Evolutionary conservation across 2,113 vertebrate species (phyloP).

Genomic region (Marcusenius ussheri): DNA sequence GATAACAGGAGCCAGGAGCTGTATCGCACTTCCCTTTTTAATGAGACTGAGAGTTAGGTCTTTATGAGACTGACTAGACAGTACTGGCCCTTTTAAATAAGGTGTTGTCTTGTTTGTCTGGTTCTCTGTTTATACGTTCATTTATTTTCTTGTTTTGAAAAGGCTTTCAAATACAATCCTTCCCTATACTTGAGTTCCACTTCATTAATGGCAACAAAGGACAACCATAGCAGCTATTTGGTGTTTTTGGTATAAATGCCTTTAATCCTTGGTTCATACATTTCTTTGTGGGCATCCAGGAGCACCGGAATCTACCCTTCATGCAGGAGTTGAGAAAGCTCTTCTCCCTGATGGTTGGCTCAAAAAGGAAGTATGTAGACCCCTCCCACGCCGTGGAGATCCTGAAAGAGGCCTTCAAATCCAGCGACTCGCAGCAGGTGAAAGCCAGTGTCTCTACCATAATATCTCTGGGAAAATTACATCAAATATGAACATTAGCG

Average conservation of each 20-base stretch:
- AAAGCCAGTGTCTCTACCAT: not conserved
- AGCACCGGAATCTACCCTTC: slow-evolving; percentile 93
- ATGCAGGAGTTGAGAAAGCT: slow-evolving; percentile 90
- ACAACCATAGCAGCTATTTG: not conserved
- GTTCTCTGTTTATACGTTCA: not conserved
- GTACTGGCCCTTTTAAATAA: not conserved
- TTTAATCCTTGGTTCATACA: not conserved
- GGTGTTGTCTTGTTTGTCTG: not conserved
- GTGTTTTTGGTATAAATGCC: not conserved
- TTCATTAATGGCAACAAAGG: not conserved
- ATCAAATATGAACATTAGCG: not conserved
- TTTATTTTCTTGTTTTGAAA: not conserved
- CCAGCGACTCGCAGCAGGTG: slow-evolving; percentile 95
- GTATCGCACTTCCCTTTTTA: not conserved
- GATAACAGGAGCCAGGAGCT: not conserved
- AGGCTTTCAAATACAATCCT: not conserved
- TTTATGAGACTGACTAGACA: not conserved
- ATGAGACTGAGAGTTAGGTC: not conserved
- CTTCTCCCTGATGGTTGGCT: slow-evolving; percentile 93
- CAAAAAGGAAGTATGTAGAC: slow-evolving; percentile 95
- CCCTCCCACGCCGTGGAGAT: slow-evolving; percentile 95
- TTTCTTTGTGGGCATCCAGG: slow-evolving; percentile 53
- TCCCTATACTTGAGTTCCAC: not conserved
- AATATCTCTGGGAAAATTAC: not conserved
- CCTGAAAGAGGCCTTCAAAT: slow-evolving; percentile 97